These are phyloP conservation scores for Dermatemys mawii DNA, from an alignment of 2,113 vertebrate genomes.

Conservation along the genomic window DNA sequence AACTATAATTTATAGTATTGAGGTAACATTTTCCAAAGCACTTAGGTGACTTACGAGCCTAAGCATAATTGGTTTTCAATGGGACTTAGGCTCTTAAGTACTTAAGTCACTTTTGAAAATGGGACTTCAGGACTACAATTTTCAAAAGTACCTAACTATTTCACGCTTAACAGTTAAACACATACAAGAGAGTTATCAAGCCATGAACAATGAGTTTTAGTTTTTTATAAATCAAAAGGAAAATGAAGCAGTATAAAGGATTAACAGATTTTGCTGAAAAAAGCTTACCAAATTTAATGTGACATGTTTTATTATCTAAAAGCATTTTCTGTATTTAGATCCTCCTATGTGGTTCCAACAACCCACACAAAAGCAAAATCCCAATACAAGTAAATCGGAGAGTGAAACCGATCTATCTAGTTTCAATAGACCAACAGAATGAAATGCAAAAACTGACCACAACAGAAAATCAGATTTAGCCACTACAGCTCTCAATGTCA, in stretches of 20 bases:
- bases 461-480: not conserved
- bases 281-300: not conserved
- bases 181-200: not conserved
- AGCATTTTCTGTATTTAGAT: not conserved
- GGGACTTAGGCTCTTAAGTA: not conserved
- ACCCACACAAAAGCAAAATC: not conserved
- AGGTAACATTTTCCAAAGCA: not conserved
- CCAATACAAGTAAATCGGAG: not conserved
- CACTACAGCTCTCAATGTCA: fast-evolving
- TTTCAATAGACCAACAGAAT: not conserved
- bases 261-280: not conserved
- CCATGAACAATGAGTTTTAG: not conserved
- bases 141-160: not conserved
- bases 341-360: not conserved
- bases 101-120: not conserved
- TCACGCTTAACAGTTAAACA: not conserved
- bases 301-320: not conserved
- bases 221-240: not conserved
- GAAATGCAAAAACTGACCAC: not conserved
- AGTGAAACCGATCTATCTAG: not conserved
- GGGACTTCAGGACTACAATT: too few species aligned
- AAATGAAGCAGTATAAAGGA: not conserved
- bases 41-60: not conserved
- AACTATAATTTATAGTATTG: fast-evolving
- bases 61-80: not conserved